Base-by-base conservation (phyloP, 2,113 vertebrate species). In the Helogale parvula region DNA sequence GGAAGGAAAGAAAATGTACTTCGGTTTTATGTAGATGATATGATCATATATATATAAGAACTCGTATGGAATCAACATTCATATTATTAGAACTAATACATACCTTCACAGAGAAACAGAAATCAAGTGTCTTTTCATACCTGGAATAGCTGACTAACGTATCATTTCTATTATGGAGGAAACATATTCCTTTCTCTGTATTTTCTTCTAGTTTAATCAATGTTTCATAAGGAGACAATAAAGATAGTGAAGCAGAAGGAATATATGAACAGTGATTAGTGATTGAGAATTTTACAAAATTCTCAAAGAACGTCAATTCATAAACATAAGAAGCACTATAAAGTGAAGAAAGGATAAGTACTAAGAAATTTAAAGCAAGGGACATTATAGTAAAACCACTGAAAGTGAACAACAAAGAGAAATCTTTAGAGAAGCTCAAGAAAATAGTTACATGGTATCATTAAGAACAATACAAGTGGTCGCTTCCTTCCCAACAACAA, bases 1-100 rank as follows among this genome's bases (percentile, higher is more conserved):
- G 4, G 52, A 95, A 91, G 52, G 38, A 86, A 91, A 77, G 23
- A 84, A 84, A 66, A 95, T 38, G 57, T 86, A 80, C 19, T 95
- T 54, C 69, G 2, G 71, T 92, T 92, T 92, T 38, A 9, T 47
- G 19, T 57, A 84, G n/a, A 41, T 90, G 60, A 60, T 60, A 68
- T 80, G 29, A 17, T 68, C 31, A 77, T 74, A 74, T 79, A 52
- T 38, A 63, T 79, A 60, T 50, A 63, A 9, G 41, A 60, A 50
- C 14, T 29, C 4, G 4, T 92, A 41, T 15, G 41, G 33, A 80
- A 27, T 95, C 31, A 95, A 71, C 27, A 92, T 71, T n/a, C 15
- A 63, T 35, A 47, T 86, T 47, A 50, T 60, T 92, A 52, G 25
- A 79, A 66, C 23, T 50, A 77, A 50, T 63, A 69, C 33, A 21